Base-by-base conservation (phyloP, 2,888 invertebrate species). In the Caenorhabditis sp. region DNA sequence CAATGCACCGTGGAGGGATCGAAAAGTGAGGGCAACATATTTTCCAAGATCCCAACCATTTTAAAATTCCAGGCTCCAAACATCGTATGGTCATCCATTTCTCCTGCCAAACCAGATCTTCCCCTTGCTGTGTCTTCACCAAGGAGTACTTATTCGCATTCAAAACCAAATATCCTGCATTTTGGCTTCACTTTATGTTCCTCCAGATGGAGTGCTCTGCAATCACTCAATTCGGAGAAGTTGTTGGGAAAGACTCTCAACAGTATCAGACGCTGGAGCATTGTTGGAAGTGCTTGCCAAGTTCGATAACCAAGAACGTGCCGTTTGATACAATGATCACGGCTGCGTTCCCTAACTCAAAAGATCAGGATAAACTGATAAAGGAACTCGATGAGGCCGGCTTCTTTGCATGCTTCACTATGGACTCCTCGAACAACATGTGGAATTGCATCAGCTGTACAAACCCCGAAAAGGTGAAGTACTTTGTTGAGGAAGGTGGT, bases 161-260 rank as follows among this genome's bases (percentile, higher is more conserved):
- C 87, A 93, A 94, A 88, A 94, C 94, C 38, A 94, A 96, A 85
- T 95, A 95, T 92, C 95, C 97, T 0, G 94, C 96, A 88, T 95
- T 96, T 56, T 97, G 97, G 97, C 96, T 97, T 86, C 97, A 97
- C 93, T 94, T 97, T 66, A 97, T 97, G 96, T 97, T 97, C 93
- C 94, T 79, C n/a, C 82, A 87, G 88, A 87, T 88, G 84, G 85
- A 90, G 74, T 85, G 86, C 8, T 85, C 81, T 4, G 86, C 88
- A 14, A 83, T 90, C 22, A 93, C 93, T 0, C 89, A 92, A 63
- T 91, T 92, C 6, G 89, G 91, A 26, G 89, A 91, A 75, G 93
- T 93, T 6, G 89, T 93, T 28, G 92, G 92, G 69, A 93, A 93
- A 80, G 90, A 92, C 69, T 93, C 93, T 56, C 88, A 92, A 8